Base-by-base conservation (phyloP, 2,888 invertebrate genomes). In the Helicoverpa assulta region DNA sequence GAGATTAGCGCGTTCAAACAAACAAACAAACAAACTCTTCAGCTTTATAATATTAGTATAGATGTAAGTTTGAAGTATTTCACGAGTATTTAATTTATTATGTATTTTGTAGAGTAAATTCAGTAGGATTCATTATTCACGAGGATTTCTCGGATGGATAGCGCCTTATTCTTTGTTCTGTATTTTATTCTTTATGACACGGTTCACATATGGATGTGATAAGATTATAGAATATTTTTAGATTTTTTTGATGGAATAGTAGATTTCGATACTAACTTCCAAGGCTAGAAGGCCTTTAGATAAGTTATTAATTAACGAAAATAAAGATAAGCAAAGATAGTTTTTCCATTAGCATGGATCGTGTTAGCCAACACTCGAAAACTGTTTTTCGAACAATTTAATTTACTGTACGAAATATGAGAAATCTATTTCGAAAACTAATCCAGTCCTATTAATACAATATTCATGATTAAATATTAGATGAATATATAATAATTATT, bases 61-160 rank as follows among this genome's bases (percentile, higher is more conserved):
- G n/a, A 33, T 6, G 51, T 47, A 14, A 47, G 37, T 69, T 74
- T 43, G 18, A 61, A 58, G 19, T 21, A 71, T 63, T 60, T 50
- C 54, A n/a, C 10, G 21, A 18, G 18, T 51, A 26, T 59, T 10
- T 16, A 43, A 33, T 18, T 18, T 50, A 54, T n/a, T 52, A 52
- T 37, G 50, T 43, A 61, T 52, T 61, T 69, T 64, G 47, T 73
- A 26, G 40, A 65, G 70, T 57, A 66, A 80, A 76, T 72, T 78
- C 80, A 56, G 54, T 29, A 26, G 43, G 73, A 83, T 87, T 85
- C 78, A 86, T 86, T 84, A 85, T 87, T 85, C 83, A 85, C 59
- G 57, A 55, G 76, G 75, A 78, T 78, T 77, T 73, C 55, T 69
- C 50, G 61, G 78, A 82, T 74, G 73, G 76, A 84, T 82, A 74